A percentile compares a stretch with the other conserved stretches of the same genome.
Conservation (phyloP, 2,888 invertebrate genomes). For the Rutpela maculata region DNA sequence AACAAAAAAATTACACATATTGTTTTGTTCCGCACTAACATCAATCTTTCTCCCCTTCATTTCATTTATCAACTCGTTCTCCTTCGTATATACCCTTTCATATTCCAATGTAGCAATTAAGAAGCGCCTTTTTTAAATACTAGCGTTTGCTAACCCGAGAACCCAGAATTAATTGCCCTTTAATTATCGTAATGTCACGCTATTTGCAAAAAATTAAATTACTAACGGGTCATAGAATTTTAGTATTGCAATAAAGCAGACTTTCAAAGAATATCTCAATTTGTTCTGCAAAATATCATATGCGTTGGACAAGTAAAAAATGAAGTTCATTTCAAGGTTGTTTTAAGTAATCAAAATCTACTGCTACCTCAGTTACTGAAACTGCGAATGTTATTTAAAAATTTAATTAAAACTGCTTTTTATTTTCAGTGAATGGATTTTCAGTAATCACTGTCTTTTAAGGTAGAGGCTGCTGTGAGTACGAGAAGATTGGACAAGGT, state of each 20-base stretch:
- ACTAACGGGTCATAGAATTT: conserved; percentile 3
- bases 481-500: no score
- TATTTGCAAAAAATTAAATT: conserved; percentile 9
- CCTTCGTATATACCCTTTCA: not conserved
- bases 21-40: not conserved
- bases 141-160: conserved; percentile 10
- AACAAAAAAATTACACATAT: conserved; percentile 1
- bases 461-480: no score
- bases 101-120: conserved; percentile 22
- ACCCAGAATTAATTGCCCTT: conserved; percentile 23
- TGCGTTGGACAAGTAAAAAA: not conserved
- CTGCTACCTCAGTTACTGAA: no score
- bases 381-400: no score
- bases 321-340: not conserved
- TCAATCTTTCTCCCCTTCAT: conserved; percentile 10
- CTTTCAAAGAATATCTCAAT: not conserved
- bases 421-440: no score
- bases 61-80: conserved; percentile 26
- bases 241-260: not conserved
- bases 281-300: not conserved
- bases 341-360: no score
- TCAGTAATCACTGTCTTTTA: no score
- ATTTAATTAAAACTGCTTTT: no score
- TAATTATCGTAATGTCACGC: conserved; percentile 22
- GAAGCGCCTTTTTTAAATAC: conserved; percentile 27